Percentiles rank a stretch among this genome's conserved stretches.
These are phyloP conservation scores for Patella depressa DNA, from an alignment of 2,888 invertebrate genomes.

Conservation along the genomic window DNA sequence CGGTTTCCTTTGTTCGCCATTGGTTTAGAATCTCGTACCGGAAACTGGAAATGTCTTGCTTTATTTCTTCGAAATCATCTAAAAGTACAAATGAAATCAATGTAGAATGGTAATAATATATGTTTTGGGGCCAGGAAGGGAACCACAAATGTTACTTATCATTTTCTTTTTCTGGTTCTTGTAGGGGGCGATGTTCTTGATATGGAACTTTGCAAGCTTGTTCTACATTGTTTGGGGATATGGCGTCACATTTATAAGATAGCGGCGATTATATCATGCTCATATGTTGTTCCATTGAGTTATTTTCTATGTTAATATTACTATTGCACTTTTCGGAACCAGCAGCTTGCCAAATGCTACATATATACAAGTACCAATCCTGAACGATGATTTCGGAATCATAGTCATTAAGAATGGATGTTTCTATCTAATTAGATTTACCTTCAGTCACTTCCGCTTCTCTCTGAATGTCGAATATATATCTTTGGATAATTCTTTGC, in stretches of 20 bases:
- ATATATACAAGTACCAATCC: not conserved
- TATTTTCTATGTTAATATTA: too few species aligned
- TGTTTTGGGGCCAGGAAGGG: too few species aligned
- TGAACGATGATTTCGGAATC: not conserved
- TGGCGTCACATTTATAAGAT: too few species aligned
- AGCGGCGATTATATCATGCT: too few species aligned
- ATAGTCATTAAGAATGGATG: not conserved
- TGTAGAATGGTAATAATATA: too few species aligned
- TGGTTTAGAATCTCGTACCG: constrained; percentile 54
- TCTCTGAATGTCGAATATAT: constrained; percentile 63
- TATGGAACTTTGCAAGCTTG: too few species aligned
- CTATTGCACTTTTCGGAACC: too few species aligned
- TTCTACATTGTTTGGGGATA: too few species aligned
- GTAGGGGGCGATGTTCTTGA: too few species aligned
- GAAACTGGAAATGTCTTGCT: constrained; percentile 56
- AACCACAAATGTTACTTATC: too few species aligned
- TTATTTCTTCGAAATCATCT: constrained; percentile 55
- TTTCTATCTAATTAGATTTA: constrained; percentile 26
- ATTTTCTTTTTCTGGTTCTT: too few species aligned
- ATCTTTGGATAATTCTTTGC: constrained; percentile 60
- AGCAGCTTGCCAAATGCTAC: not conserved
- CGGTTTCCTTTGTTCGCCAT: constrained; percentile 33
- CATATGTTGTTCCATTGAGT: too few species aligned
- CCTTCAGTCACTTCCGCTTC: constrained; percentile 65
- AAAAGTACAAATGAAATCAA: not conserved